Conservation (phyloP, 2,888 invertebrate genomes). For the Seira ritae region DNA sequence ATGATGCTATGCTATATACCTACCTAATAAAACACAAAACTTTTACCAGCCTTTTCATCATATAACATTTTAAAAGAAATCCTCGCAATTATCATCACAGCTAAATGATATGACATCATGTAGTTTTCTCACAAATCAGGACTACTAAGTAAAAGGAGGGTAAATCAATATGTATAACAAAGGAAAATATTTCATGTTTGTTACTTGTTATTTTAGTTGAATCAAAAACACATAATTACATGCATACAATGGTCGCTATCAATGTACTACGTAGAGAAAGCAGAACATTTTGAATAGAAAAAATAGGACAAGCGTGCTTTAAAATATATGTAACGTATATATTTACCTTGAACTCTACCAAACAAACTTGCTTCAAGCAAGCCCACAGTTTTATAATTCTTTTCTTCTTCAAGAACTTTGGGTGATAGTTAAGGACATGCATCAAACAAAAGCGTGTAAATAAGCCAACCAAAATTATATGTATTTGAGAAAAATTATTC, state of each 20-base stretch:
- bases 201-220: not conserved
- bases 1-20: not conserved
- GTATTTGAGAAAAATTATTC: no score
- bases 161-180: slow-evolving; percentile 4
- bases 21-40: not conserved
- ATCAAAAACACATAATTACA: not conserved
- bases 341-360: not conserved
- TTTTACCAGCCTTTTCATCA: not conserved
- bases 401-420: not conserved
- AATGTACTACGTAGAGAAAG: not conserved
- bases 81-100: slow-evolving; percentile 3
- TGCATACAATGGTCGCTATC: not conserved
- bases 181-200: not conserved
- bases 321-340: not conserved
- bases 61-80: not conserved
- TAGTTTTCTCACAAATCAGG: not conserved
- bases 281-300: not conserved
- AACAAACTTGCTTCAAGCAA: not conserved
- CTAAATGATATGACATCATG: not conserved
- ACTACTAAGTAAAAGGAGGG: not conserved
- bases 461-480: no score
- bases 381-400: not conserved
- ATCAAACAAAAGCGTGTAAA: no score
- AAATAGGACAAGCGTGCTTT: not conserved
- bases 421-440: not conserved